Evolutionary conservation across 2,797 vertebrate species (phyloP).

Genomic region (Pseudomugil tenellus): DNA sequence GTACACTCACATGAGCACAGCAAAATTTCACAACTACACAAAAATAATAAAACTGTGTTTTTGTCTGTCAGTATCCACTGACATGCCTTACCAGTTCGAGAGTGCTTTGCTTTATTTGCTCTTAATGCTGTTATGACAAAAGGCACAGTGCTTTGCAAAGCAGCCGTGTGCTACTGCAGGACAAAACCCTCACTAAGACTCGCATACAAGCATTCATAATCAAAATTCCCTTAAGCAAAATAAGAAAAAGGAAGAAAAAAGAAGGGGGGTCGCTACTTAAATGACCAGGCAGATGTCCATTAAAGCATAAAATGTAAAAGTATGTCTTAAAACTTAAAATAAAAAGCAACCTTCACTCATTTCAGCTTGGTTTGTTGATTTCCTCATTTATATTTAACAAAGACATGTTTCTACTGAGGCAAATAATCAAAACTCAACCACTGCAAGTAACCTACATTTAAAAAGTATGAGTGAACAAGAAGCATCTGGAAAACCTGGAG

Average conservation of each 20-base stretch:
- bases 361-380: too few species aligned
- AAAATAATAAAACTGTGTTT: slow-evolving; percentile 18
- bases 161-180: neutral
- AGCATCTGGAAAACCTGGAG: too few species aligned
- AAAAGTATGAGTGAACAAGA: too few species aligned
- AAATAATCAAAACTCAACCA: too few species aligned
- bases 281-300: neutral
- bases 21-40: neutral
- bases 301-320: too few species aligned
- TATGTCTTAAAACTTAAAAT: too few species aligned
- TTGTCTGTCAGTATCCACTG: slow-evolving; percentile 6
- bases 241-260: neutral
- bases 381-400: too few species aligned
- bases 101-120: slow-evolving; percentile 1
- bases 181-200: neutral
- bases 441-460: too few species aligned
- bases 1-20: neutral
- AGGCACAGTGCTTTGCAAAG: slow-evolving; percentile 1
- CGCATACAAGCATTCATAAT: slow-evolving; percentile 1
- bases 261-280: neutral
- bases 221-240: neutral
- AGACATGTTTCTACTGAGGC: too few species aligned
- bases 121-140: slow-evolving; percentile 8
- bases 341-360: too few species aligned
- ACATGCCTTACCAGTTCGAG: neutral